phyloP scores from a whole-genome alignment of 1,140 invertebrate species.

The Drosophila ananassae region DNA sequence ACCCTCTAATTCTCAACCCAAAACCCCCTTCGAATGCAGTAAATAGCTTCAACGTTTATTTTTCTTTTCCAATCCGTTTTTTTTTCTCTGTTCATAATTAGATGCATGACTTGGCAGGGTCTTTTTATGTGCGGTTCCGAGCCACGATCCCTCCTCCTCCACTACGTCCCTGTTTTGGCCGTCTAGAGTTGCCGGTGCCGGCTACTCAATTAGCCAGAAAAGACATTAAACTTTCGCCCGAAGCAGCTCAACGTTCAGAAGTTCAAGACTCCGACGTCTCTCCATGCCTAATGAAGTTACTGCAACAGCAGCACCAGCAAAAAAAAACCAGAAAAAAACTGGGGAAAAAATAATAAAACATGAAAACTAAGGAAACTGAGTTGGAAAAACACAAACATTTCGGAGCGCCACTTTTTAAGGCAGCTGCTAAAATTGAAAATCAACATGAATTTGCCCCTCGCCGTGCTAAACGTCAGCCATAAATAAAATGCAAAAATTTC shows the following conservation, averaged over 20 bases:
- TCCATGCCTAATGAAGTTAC: slow-evolving; percentile 65
- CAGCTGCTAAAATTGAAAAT: slow-evolving; percentile 76
- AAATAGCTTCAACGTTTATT: background rate
- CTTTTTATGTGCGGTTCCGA: slow-evolving; percentile 53
- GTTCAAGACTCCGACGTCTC: slow-evolving; percentile 50
- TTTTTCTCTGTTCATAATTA: slow-evolving; percentile 70
- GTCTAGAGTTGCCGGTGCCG: slow-evolving; percentile 12
- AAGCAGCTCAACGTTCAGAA: slow-evolving; percentile 24
- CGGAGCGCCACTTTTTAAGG: slow-evolving; percentile 66
- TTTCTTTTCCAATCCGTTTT: slow-evolving; percentile 37
- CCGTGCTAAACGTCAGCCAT: slow-evolving; percentile 71
- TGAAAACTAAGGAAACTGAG: slow-evolving; percentile 7
- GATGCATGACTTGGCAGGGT: slow-evolving; percentile 76
- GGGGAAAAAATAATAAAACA: slow-evolving; percentile 1
- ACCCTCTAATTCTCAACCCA: background rate
- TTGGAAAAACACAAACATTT: slow-evolving; percentile 38
- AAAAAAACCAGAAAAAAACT: slow-evolving; percentile 1
- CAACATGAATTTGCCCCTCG: slow-evolving; percentile 39
- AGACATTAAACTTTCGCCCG: slow-evolving; percentile 77
- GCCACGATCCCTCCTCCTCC: background rate
- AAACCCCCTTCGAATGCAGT: background rate
- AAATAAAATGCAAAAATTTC: slow-evolving; percentile 69
- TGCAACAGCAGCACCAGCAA: slow-evolving; percentile 17
- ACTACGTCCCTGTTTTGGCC: background rate
- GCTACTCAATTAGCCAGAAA: slow-evolving; percentile 80